Evolutionary conservation across 2,113 vertebrate genomes (phyloP).

Genomic region (Axis porcinus): DNA sequence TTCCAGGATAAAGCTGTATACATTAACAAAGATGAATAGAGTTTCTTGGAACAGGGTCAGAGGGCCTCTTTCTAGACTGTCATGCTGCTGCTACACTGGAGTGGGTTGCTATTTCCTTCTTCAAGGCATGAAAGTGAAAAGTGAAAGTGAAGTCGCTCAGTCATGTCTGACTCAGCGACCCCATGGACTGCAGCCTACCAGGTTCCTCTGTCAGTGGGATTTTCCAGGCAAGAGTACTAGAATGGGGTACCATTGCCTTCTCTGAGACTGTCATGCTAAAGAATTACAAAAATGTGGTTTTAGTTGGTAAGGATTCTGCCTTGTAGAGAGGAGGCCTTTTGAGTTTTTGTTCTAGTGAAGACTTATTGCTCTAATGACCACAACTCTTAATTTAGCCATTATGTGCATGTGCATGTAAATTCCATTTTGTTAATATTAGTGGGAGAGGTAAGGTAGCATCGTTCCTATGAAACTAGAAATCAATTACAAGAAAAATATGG

Average conservation of each 20-base stretch:
- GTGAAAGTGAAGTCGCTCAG: neutral
- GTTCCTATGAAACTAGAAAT: neutral
- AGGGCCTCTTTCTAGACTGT: neutral
- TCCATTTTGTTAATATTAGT: neutral
- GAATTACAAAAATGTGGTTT: neutral
- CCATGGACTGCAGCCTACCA: neutral
- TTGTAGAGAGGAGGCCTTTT: neutral
- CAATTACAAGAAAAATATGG: neutral
- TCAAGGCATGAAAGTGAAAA: neutral
- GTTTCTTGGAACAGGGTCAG: neutral
- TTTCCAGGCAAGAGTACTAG: neutral
- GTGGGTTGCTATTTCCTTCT: neutral
- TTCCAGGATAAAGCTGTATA: neutral
- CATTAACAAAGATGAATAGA: neutral
- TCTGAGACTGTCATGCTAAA: neutral
- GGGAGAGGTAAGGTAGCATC: neutral
- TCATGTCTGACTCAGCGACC: rapidly evolving
- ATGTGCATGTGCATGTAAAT: neutral
- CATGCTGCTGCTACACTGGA: neutral
- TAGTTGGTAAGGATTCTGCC: neutral
- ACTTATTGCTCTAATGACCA: neutral
- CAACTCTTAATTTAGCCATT: neutral
- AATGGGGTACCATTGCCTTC: neutral
- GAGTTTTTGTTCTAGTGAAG: neutral
- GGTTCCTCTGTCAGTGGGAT: neutral